Percentiles rank a stretch among this genome's conserved stretches.
phyloP scores from a whole-genome alignment of 2,888 invertebrate genomes.

The Tenthredo amoena region DNA sequence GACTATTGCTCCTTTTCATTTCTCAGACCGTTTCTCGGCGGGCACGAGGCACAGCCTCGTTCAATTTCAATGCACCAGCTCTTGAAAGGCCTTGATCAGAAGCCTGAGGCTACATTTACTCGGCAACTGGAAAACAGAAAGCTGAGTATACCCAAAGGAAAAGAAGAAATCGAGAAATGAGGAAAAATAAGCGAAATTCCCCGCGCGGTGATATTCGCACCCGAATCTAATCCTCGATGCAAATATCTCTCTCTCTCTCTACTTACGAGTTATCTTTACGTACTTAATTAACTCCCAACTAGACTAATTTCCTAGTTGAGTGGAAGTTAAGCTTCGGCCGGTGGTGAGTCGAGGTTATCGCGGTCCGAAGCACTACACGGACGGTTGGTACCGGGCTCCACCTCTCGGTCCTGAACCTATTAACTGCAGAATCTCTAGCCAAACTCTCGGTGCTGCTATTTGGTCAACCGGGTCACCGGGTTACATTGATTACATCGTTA shows the following conservation, averaged over 20 bases:
- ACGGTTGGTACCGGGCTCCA: not conserved
- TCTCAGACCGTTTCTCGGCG: not conserved
- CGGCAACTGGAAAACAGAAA: not conserved
- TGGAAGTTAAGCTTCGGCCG: constrained; percentile 48
- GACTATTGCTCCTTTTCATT: constrained; percentile 36
- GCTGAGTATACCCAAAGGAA: not conserved
- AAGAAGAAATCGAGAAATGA: not conserved
- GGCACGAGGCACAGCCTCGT: not conserved
- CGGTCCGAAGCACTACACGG: constrained; percentile 43
- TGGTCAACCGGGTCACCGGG: constrained; percentile 62
- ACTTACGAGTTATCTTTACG: constrained; percentile 50
- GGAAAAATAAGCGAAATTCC: not conserved
- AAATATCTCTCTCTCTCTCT: constrained; percentile 45
- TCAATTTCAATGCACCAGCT: constrained; percentile 17
- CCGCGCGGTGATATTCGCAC: not conserved
- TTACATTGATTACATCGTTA: constrained; percentile 65
- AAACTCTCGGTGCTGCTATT: constrained; percentile 63
- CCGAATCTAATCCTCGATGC: not conserved
- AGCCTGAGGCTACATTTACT: not conserved
- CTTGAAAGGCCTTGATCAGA: constrained; percentile 3
- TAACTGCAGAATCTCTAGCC: constrained; percentile 60
- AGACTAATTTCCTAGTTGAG: constrained; percentile 53
- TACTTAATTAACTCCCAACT: constrained; percentile 55
- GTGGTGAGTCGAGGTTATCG: constrained; percentile 54
- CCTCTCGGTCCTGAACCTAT: constrained; percentile 59